These are phyloP conservation scores for Varanus komodoensis DNA, from an alignment of 2,113 vertebrate species.

Conservation along the genomic window DNA sequence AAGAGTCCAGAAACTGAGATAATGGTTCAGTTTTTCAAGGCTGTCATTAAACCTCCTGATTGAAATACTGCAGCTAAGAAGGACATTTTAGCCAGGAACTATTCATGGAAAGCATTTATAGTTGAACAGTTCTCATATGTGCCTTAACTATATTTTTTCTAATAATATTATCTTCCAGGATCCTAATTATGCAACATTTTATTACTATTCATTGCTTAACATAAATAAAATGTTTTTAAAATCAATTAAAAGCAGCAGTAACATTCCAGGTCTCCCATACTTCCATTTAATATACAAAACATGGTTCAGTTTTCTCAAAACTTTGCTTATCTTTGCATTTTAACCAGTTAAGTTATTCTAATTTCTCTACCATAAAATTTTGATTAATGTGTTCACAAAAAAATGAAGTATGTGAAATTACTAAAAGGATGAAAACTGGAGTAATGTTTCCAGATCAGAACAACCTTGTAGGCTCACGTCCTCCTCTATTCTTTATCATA, in stretches of 20 bases:
- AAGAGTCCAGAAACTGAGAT: neutral
- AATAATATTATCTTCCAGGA: neutral
- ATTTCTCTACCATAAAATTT: neutral
- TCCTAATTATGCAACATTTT: neutral
- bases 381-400: neutral
- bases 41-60: neutral
- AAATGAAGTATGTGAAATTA: neutral
- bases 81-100: neutral
- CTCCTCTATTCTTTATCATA: neutral
- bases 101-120: neutral
- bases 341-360: neutral
- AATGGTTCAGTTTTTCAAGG: neutral
- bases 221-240: neutral
- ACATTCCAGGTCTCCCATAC: neutral
- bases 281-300: neutral
- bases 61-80: neutral
- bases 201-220: neutral
- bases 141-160: neutral
- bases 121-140: neutral
- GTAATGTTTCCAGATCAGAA: neutral
- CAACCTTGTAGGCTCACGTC: no score
- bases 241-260: neutral
- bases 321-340: neutral
- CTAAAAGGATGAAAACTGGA: neutral
- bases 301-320: neutral